Evolutionary conservation across 2,888 invertebrate species (phyloP), one percentile per base, ranked within the genome.

Genomic region (Morpho achilles): DNA sequence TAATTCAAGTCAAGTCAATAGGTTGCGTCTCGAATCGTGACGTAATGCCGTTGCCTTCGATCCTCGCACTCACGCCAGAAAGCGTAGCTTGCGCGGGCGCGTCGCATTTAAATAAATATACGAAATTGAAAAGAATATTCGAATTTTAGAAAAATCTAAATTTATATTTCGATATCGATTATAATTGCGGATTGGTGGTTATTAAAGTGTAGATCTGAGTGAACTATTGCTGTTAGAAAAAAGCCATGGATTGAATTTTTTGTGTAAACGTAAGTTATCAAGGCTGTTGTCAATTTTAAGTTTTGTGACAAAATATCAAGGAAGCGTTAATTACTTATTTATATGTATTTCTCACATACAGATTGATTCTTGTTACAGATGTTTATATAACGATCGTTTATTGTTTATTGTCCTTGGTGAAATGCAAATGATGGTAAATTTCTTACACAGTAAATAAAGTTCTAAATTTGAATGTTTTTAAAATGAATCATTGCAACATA

Each of bases 21-120:
- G 81, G 79, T 77, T 78, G 67, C 61, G 63, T 58, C 65, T 63
- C 52, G 65, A 61, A 82, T 67, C 69, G 73, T 87, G 86, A 87
- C 85, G 86, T 83, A 82, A 87, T 75, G 22, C 72, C 74, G 71
- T 57, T 64, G 64, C 66, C 79, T 79, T 77, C 72, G 70, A 78
- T 79, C 80, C 76, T 75, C 73, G 72, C 69, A 63, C 32, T 32
- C 32, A 70, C 76, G 76, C 70, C 75, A 70, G 76, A 70, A 75
- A 69, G 72, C 71, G 67, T 70, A 78, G 76, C 73, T 81, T 77
- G 86, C 79, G 79, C 78, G 51, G 66, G 80, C 81, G 80, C 67
- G 61, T 48, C 53, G 52, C 32, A 32, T 32, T 32, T 60, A 56
- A 60, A 60, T 46, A 57, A 63, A 60, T 48, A 50, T 59, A 54